A percentile compares a stretch with the other conserved stretches of the same genome.
Conservation (phyloP, 2,797 vertebrate genomes). For the Pterois miles region DNA sequence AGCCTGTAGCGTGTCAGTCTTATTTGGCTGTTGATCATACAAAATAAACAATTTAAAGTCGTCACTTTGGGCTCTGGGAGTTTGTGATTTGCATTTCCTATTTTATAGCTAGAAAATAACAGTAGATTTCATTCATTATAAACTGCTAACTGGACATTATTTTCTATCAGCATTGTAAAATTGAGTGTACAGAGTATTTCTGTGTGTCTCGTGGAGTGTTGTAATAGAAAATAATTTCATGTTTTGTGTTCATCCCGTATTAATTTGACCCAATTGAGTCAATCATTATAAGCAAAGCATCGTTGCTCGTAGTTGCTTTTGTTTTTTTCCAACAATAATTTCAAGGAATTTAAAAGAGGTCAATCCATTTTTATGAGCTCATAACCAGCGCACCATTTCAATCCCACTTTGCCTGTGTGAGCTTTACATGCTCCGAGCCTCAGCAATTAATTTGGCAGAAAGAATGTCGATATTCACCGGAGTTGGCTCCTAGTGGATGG, state of each 20-base stretch:
- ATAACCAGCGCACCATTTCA: conserved; percentile 23
- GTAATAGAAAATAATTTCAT: background rate
- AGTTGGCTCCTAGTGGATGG: conserved; percentile 39
- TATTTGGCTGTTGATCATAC: background rate
- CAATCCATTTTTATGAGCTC: background rate
- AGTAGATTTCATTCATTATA: background rate
- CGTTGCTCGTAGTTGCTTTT: background rate
- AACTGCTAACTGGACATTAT: background rate
- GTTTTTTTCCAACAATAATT: background rate
- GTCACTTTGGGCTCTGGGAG: background rate
- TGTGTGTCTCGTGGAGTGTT: background rate
- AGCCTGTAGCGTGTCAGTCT: background rate
- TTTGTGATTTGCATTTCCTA: background rate
- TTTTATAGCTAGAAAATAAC: background rate
- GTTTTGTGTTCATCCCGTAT: background rate
- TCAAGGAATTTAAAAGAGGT: background rate
- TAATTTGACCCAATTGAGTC: background rate
- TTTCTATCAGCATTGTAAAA: background rate
- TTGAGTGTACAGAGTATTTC: background rate
- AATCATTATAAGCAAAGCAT: background rate
- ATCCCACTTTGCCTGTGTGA: conserved; percentile 53
- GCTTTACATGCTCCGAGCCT: conserved; percentile 24
- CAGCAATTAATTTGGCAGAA: conserved; percentile 59
- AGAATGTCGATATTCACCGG: conserved; percentile 66
- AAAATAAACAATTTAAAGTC: background rate